phyloP scores from a whole-genome alignment of 2,797 vertebrate species.

The Monodelphis domestica region DNA sequence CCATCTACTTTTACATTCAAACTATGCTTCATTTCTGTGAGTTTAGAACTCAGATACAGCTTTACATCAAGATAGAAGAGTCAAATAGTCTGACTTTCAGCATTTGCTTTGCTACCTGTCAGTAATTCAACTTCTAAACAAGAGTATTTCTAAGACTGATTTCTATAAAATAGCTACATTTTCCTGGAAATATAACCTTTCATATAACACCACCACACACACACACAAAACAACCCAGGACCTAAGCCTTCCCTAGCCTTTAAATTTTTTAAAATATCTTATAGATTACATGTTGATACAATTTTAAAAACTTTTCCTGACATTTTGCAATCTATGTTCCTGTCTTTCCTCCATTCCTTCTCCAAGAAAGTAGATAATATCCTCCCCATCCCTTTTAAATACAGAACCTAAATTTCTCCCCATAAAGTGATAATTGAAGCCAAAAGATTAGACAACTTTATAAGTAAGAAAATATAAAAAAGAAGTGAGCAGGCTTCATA shows the following conservation, averaged over 20 bases:
- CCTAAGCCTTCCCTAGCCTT: neutral
- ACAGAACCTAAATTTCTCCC: neutral
- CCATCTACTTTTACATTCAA: neutral
- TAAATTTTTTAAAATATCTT: no score
- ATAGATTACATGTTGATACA: no score
- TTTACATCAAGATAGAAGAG: neutral
- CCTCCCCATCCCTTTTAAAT: neutral
- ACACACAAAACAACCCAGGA: no score
- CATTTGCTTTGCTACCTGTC: no score
- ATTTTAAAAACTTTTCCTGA: no score
- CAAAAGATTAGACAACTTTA: neutral
- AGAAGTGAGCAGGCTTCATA: neutral
- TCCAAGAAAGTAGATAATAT: no score
- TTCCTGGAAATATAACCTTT: neutral
- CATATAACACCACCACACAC: neutral
- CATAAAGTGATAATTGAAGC: neutral
- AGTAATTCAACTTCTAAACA: no score
- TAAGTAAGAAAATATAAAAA: neutral
- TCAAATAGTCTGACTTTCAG: neutral
- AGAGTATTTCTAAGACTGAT: neutral
- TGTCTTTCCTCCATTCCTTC: no score
- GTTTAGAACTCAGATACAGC: neutral
- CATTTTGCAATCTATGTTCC: no score
- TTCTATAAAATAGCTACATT: neutral
- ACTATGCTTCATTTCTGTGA: neutral